phyloP scores from a whole-genome alignment of 2,113 vertebrate species.

The Callithrix jacchus region DNA sequence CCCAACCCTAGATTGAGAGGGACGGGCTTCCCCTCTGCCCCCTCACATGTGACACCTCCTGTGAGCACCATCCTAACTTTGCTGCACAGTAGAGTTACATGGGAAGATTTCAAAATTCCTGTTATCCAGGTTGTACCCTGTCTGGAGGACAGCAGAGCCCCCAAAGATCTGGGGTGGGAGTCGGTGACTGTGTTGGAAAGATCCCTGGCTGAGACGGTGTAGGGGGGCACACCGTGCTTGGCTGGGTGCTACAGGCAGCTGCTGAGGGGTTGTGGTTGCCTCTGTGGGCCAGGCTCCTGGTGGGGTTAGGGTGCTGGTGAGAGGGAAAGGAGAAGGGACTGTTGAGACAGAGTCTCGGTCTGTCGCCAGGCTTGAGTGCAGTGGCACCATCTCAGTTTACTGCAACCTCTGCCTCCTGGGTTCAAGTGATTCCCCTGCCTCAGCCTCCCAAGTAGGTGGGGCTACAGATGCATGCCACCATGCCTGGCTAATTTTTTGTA shows the following conservation, averaged over 20 bases:
- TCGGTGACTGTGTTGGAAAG: not conserved
- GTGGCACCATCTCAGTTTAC: too few relatives aligned
- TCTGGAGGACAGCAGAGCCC: too few relatives aligned
- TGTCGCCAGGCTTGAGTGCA: too few relatives aligned
- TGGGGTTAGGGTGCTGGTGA: not conserved
- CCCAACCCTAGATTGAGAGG: not conserved
- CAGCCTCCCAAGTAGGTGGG: too few relatives aligned
- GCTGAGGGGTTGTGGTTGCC: not conserved
- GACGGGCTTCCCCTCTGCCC: not conserved
- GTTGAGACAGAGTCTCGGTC: too few relatives aligned
- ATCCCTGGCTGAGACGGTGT: too few relatives aligned
- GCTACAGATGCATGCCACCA: too few relatives aligned
- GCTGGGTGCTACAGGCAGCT: not conserved
- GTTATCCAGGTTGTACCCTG: fast-evolving
- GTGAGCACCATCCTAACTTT: not conserved
- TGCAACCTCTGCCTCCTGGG: too few relatives aligned
- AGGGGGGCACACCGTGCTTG: not conserved
- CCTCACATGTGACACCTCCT: fast-evolving
- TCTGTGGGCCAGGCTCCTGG: not conserved
- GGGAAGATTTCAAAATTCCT: not conserved
- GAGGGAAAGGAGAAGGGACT: not conserved
- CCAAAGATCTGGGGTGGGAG: not conserved
- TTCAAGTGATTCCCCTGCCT: too few relatives aligned
- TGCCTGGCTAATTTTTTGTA: too few relatives aligned
- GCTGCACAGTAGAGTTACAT: not conserved